These are phyloP conservation scores for Candoia aspera DNA, from an alignment of 2,113 vertebrate genomes.

Conservation along the genomic window DNA sequence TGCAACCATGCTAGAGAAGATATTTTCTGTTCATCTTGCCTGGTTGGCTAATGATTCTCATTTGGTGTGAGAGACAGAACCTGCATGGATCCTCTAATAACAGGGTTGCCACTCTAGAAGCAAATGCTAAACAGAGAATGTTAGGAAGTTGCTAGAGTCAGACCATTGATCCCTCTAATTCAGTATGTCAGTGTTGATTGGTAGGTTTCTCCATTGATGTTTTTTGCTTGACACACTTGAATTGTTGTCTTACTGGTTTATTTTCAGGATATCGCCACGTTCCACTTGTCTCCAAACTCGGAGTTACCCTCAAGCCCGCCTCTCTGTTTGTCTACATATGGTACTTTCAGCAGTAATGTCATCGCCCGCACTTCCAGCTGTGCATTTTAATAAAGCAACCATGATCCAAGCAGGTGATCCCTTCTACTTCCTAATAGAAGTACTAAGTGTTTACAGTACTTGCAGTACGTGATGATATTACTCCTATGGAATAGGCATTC, in stretches of 20 bases:
- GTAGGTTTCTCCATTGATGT: neutral
- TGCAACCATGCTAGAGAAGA: too few relatives aligned
- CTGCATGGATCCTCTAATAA: neutral
- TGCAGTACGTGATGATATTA: slow-evolving; percentile 21
- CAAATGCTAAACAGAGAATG: neutral
- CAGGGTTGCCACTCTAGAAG: neutral
- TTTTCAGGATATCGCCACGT: slow-evolving; percentile 83
- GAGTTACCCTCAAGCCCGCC: slow-evolving; percentile 76
- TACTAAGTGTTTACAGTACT: neutral
- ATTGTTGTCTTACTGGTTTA: neutral
- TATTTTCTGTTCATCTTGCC: neutral
- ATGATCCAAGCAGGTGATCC: neutral
- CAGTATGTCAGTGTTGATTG: neutral
- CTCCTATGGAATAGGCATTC: neutral
- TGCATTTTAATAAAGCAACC: slow-evolving; percentile 65
- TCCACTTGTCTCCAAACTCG: slow-evolving; percentile 76
- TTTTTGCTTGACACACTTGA: neutral
- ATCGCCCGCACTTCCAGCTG: neutral
- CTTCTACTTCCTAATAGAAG: slow-evolving; percentile 1
- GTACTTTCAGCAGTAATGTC: slow-evolving; percentile 51
- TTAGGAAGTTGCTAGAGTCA: neutral
- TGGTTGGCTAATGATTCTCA: neutral
- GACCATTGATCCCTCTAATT: neutral
- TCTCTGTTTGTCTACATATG: slow-evolving; percentile 82
- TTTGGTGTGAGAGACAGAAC: neutral